These are phyloP conservation scores for Coelinius sp. DNA, from an alignment of 2,888 invertebrate genomes.

Conservation along the genomic window DNA sequence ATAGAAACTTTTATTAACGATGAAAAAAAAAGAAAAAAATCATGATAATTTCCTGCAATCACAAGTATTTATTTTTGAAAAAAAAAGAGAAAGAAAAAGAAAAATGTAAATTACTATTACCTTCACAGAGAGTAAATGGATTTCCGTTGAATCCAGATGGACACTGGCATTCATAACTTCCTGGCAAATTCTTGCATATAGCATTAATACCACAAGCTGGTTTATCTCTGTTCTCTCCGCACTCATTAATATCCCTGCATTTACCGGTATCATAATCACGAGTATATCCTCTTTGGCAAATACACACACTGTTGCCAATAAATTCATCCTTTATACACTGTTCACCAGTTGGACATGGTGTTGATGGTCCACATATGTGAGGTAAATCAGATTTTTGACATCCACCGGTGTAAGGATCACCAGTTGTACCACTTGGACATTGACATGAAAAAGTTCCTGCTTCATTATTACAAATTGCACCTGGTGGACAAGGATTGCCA, in stretches of 20 bases:
- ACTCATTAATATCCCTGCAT: conserved; percentile 91
- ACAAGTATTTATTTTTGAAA: neutral
- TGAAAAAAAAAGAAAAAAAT: too few relatives aligned
- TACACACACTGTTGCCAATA: conserved; percentile 85
- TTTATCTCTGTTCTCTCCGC: conserved; percentile 81
- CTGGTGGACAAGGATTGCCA: conserved; percentile 84
- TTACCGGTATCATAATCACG: conserved; percentile 81
- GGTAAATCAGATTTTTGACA: conserved; percentile 79
- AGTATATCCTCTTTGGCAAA: conserved; percentile 90
- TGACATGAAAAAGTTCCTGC: conserved; percentile 90
- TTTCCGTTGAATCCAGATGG: conserved; percentile 91
- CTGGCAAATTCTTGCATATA: conserved; percentile 92
- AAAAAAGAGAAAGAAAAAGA: conserved; percentile 21
- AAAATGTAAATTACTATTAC: conserved; percentile 57
- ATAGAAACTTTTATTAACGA: too few relatives aligned
- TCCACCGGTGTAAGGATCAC: conserved; percentile 85
- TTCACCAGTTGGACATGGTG: conserved; percentile 88
- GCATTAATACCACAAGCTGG: conserved; percentile 91
- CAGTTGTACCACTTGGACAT: conserved; percentile 86
- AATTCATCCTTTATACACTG: conserved; percentile 86
- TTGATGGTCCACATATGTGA: conserved; percentile 80
- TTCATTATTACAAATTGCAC: conserved; percentile 91
- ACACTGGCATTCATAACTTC: conserved; percentile 94
- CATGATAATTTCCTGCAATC: too few relatives aligned
- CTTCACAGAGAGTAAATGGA: conserved; percentile 88